A percentile compares a stretch with the other conserved stretches of the same genome.
These are phyloP conservation scores for Conus ventricosus DNA, from an alignment of 1,140 invertebrate species.

Conservation along the genomic window DNA sequence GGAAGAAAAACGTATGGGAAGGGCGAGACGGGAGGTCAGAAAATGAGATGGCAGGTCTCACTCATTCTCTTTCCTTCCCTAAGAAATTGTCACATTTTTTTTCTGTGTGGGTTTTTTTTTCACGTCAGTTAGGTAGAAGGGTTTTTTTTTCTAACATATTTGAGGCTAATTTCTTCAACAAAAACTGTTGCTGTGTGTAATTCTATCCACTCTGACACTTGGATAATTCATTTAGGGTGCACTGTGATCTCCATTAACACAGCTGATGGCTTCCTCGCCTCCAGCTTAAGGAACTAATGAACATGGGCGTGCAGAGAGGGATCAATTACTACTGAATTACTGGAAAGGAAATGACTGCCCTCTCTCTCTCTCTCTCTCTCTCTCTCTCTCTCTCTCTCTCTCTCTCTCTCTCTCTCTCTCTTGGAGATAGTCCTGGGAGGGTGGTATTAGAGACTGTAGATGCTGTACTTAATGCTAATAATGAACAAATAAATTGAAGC, in stretches of 20 bases:
- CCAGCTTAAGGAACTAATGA: background rate
- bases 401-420: no score
- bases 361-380: no score
- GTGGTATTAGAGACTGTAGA: no score
- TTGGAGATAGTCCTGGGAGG: no score
- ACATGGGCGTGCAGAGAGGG: no score
- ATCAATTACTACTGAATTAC: no score
- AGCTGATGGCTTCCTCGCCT: background rate
- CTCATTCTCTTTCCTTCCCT: background rate
- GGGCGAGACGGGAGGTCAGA: background rate
- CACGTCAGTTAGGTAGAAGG: background rate
- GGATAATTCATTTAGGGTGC: background rate
- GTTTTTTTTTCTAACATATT: background rate
- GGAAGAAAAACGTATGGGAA: background rate
- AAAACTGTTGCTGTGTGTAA: background rate
- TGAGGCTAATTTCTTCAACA: background rate
- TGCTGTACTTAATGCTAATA: no score
- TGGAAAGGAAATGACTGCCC: no score
- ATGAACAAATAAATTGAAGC: no score
- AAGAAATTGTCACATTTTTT: background rate
- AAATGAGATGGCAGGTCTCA: background rate
- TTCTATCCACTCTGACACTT: background rate
- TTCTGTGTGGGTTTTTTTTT: background rate
- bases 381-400: no score
- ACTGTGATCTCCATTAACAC: background rate